These are phyloP conservation scores for Apteryx mantelli DNA, from an alignment of 2,113 vertebrate genomes.

Conservation along the genomic window DNA sequence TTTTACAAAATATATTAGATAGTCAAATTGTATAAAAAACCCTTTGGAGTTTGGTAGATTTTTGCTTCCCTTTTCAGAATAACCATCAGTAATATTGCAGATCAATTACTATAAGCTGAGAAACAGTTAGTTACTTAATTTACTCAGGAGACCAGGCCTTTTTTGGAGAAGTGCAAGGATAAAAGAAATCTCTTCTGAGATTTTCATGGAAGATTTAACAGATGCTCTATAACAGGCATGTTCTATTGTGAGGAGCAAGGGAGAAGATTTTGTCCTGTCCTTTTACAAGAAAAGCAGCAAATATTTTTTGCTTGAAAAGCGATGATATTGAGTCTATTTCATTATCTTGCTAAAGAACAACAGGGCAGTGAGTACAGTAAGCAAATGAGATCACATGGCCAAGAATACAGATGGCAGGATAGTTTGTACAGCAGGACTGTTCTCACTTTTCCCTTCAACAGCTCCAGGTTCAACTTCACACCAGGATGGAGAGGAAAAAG, in stretches of 20 bases:
- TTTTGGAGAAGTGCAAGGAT: background rate
- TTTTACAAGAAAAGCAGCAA: background rate
- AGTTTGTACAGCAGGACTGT: background rate
- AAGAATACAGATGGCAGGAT: background rate
- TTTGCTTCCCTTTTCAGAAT: background rate
- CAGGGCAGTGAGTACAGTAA: conserved; percentile 61
- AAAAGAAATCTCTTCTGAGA: background rate
- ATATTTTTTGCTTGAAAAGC: conserved; percentile 44
- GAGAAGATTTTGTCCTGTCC: background rate
- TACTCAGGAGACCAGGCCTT: background rate
- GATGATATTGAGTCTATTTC: conserved; percentile 7
- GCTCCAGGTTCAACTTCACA: conserved; percentile 1
- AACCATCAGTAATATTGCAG: background rate
- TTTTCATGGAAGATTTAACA: background rate
- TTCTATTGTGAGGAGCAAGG: background rate
- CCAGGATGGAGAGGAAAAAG: conserved; percentile 72
- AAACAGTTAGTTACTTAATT: background rate
- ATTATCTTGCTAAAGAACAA: background rate
- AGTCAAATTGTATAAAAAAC: no score
- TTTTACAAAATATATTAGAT: background rate
- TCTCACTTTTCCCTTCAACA: background rate
- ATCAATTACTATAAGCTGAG: background rate
- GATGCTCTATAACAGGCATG: background rate
- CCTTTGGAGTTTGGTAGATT: background rate
- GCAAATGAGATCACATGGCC: conserved; percentile 75